These are phyloP conservation scores for Ptilorrhoa leucosticta DNA, from an alignment of 2,113 vertebrate genomes.

Conservation along the genomic window DNA sequence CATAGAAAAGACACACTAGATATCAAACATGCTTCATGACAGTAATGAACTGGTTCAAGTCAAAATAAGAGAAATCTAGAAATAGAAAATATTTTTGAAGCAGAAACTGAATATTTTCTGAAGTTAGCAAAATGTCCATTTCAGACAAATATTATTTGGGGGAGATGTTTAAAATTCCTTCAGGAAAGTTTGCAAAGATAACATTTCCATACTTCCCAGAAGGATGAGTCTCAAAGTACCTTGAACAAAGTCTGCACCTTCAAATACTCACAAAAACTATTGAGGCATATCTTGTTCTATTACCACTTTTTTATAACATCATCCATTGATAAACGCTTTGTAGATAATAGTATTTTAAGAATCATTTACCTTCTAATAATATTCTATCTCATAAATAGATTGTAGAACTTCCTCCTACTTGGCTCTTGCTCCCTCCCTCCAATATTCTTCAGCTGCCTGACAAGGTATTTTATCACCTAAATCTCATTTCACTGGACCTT, in stretches of 20 bases:
- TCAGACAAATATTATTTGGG: background rate
- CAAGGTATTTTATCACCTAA: slow-evolving; percentile 11
- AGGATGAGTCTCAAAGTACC: background rate
- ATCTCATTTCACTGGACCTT: background rate
- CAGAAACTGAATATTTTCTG: background rate
- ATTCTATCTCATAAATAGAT: background rate
- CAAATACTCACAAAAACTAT: background rate
- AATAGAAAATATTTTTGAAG: background rate
- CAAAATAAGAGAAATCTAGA: background rate
- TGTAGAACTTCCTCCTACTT: background rate
- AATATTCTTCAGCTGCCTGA: background rate
- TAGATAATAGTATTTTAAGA: background rate
- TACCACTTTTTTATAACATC: background rate
- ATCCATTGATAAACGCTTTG: background rate
- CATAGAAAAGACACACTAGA: background rate
- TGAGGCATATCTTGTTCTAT: background rate
- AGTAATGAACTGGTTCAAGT: background rate
- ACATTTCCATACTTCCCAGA: background rate
- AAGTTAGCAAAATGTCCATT: background rate
- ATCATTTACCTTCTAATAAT: background rate
- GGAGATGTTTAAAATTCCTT: background rate
- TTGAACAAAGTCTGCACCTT: background rate
- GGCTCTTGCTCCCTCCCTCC: background rate
- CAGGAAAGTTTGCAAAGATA: background rate
- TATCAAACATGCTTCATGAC: background rate